Evolutionary conservation across 2,797 vertebrate species (phyloP).

Genomic region (Hipposideros larvatus): DNA sequence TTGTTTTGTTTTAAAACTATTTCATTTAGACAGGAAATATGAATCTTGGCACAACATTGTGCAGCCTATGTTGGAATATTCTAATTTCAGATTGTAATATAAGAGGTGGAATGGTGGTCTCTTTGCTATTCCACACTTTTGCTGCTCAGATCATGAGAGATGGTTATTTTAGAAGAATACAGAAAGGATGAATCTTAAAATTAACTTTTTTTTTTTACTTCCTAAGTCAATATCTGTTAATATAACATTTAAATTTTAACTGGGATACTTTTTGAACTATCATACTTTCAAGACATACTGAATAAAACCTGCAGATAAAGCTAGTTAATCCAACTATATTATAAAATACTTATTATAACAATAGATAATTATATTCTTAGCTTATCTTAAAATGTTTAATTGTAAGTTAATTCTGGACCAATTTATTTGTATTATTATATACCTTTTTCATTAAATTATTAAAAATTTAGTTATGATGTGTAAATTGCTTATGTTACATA

Average conservation of each 20-base stretch:
- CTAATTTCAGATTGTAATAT: neutral
- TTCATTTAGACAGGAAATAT: neutral
- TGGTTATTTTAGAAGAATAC: neutral
- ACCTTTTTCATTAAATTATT: neutral
- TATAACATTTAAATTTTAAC: neutral
- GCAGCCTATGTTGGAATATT: neutral
- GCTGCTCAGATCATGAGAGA: neutral
- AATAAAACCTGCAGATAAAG: neutral
- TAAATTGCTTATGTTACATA: neutral
- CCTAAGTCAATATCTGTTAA: neutral
- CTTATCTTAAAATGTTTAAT: neutral
- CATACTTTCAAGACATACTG: neutral
- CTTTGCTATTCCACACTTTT: neutral
- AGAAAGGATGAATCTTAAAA: neutral
- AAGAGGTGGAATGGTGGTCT: accelerated
- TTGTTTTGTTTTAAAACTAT: neutral
- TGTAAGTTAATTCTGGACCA: neutral
- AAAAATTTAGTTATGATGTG: neutral
- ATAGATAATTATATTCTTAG: neutral
- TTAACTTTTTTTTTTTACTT: neutral
- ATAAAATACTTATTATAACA: constrained; percentile 10
- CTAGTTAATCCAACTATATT: neutral
- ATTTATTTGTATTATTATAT: neutral
- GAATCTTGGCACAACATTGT: neutral
- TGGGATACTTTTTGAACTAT: neutral